Evolutionary conservation across 37 sponge, comb jelly and placozoan genomes (phyloP).

Genomic region (Eunapius fragilis): DNA sequence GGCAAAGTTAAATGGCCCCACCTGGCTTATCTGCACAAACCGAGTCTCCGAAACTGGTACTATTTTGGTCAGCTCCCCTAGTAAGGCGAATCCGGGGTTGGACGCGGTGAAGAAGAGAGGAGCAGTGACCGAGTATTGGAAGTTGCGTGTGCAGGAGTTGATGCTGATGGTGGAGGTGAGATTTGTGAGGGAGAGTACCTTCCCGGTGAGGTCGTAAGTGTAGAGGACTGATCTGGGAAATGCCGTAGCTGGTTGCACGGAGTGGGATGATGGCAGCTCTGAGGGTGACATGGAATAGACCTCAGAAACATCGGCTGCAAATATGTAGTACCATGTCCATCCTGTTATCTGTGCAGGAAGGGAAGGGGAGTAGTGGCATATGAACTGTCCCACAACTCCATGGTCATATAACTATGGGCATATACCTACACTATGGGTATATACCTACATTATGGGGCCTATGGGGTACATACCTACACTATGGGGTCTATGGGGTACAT

Average conservation of each 20-base stretch:
- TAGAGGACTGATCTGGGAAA: slow-evolving; percentile 32
- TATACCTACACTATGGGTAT: neutral
- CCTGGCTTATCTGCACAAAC: neutral
- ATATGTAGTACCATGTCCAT: slow-evolving; percentile 57
- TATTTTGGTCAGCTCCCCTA: slow-evolving; percentile 53
- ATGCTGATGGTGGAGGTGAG: slow-evolving; percentile 5
- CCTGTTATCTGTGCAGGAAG: slow-evolving; percentile 43
- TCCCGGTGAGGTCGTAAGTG: slow-evolving; percentile 9
- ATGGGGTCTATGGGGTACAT: too few relatives aligned
- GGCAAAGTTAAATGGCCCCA: neutral
- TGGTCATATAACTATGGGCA: too few relatives aligned
- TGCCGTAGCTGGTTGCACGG: neutral
- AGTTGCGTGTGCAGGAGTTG: slow-evolving; percentile 3
- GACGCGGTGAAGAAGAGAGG: slow-evolving; percentile 8
- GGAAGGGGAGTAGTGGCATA: too few relatives aligned
- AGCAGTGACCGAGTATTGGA: slow-evolving; percentile 46
- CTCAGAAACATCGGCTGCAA: slow-evolving; percentile 57
- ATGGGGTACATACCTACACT: too few relatives aligned
- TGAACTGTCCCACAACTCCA: too few relatives aligned
- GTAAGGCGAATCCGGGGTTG: slow-evolving; percentile 17
- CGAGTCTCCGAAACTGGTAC: slow-evolving; percentile 45
- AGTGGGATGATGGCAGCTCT: slow-evolving; percentile 54
- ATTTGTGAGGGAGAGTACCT: neutral
- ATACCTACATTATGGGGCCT: too few relatives aligned
- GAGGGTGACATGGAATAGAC: slow-evolving; percentile 22